Evolutionary conservation across 2,888 invertebrate species (phyloP), one percentile per base, ranked within the genome.

Genomic region (Pantelozetes paolii): DNA sequence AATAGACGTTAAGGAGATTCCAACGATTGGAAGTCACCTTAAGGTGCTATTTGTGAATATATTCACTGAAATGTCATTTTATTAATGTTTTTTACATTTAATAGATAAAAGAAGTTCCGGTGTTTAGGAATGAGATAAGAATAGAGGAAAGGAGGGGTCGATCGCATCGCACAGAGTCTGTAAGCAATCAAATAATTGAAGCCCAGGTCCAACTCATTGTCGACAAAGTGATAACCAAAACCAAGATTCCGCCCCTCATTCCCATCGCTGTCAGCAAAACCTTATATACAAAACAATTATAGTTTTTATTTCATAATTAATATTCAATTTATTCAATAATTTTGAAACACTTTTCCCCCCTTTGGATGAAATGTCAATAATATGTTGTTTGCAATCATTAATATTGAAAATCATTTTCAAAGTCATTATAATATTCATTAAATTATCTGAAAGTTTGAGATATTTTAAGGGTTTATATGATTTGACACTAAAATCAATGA

Each of bases 101-200:
- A n/a, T 13, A 54, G 54, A 54, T 54, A 54, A 23, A 2, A 54
- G 54, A 54, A 54, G 54, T 54, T 54, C 54, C 54, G 8, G 54
- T 54, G 1, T 54, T 20, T 54, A 26, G 8, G 8, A 54, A 20
- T 54, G 20, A 54, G 8, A 54, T 23, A 8, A 2, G 18, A 23
- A 54, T 54, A 23, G 26, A 54, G 8, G 54, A 54, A 18, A 54
- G 8, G 23, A 5, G 3, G 2, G 23, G 8, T 1, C 54, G 13
- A 20, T 3, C 54, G 20, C 6, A 54, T 8, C 20, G 18, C 3
- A 8, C 26, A 5, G 18, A 23, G 3, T 9, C 54, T 20, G 26
- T 54, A 2, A 20, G 20, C 8, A 54, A 3, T 3, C 23, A 54
- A 8, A 18, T 54, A 54, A 13, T 54, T 20, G 54, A 54, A 13